These are phyloP conservation scores for Phaonia tiefii DNA, from an alignment of 2,888 invertebrate species.

Conservation along the genomic window DNA sequence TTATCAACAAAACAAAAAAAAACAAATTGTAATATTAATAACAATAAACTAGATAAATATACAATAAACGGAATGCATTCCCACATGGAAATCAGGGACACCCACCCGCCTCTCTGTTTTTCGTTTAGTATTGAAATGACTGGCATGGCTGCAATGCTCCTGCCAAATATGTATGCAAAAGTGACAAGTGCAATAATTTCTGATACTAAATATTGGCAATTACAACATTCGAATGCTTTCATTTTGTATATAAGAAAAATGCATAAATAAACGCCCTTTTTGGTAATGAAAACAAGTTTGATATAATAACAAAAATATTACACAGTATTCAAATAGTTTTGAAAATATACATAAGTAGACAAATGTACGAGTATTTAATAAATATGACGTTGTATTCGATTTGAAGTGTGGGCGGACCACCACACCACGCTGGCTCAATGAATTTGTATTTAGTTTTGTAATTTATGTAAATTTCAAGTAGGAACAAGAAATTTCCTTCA, in stretches of 20 bases:
- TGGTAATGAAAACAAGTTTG: slow-evolving; percentile 49
- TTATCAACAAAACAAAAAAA: not conserved
- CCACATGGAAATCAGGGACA: slow-evolving; percentile 32
- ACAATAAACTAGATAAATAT: too few relatives aligned
- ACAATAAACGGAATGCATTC: not conserved
- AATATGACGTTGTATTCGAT: slow-evolving; percentile 14
- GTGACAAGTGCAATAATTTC: slow-evolving; percentile 53
- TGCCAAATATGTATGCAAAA: slow-evolving; percentile 33
- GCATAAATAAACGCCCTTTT: slow-evolving; percentile 62
- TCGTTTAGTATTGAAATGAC: not conserved
- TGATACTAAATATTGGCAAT: not conserved
- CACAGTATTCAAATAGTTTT: too few relatives aligned
- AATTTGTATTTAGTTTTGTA: too few relatives aligned
- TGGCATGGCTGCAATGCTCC: not conserved
- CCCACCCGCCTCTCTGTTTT: not conserved
- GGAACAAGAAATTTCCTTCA: not conserved
- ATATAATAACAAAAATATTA: slow-evolving; percentile 1
- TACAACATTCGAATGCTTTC: not conserved
- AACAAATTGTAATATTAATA: too few relatives aligned
- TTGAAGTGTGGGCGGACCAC: too few relatives aligned
- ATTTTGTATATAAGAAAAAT: not conserved
- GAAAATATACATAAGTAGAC: too few relatives aligned
- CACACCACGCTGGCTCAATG: too few relatives aligned
- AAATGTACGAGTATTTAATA: too few relatives aligned
- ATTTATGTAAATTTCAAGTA: too few relatives aligned